Evolutionary conservation across 2,888 invertebrate genomes (phyloP), one percentile per base, ranked within the genome.

Genomic region (Eucera pruinosa): DNA sequence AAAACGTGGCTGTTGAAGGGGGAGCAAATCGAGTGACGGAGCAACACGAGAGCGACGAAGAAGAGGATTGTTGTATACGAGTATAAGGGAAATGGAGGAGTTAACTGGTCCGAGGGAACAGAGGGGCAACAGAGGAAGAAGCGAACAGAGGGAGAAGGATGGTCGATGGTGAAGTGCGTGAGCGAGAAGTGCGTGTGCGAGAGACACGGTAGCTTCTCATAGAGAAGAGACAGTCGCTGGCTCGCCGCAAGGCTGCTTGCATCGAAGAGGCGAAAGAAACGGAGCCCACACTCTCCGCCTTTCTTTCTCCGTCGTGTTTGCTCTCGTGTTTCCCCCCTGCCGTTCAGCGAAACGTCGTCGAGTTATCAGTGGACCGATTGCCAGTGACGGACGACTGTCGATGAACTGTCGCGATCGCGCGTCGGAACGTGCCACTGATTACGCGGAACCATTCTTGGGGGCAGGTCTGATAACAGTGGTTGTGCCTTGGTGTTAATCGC

Each of bases 201-300:
- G 84, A 60, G 78, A 80, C 71, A 79, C 84, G 81, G 86, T 83
- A 84, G 86, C 84, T 87, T 83, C 85, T 81, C 80, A 71, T 81
- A 76, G 80, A 73, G 84, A 78, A 69, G 82, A 84, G 86, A 88
- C 90, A 90, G 89, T 90, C 86, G 90, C 73, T 84, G 86, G 75
- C 66, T 82, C 72, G 86, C 86, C 84, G 87, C 83, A 86, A 85
- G 80, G 76, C 83, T 84, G 87, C 52, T 83, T 84, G 80, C 84
- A 83, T 90, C 89, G 86, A 54, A 54, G 83, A 64, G 62, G 54
- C 80, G 79, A 52, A 75, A 78, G 83, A 73, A 67, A 65, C 36
- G 23, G 61, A 33, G 52, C 55, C 70, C 68, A 52, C 75, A 76
- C 57, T 65, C 71, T 70, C 36, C 55, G 23, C n/a, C 25, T 25